These are phyloP conservation scores for Drosophila guanche DNA, from an alignment of 1,140 invertebrate genomes.

Conservation along the genomic window DNA sequence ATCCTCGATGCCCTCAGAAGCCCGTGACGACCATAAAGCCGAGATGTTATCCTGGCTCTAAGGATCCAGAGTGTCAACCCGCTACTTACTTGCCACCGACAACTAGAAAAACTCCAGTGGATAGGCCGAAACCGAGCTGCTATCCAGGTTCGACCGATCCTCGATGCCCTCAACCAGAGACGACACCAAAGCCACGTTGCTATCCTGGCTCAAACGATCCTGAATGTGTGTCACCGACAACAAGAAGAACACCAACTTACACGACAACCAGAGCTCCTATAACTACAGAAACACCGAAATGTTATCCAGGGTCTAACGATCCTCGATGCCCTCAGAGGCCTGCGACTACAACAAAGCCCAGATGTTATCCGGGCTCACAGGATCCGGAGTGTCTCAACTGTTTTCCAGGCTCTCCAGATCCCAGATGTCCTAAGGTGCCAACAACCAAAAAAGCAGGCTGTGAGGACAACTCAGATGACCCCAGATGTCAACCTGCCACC, in stretches of 20 bases:
- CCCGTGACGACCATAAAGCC: constrained; percentile 26
- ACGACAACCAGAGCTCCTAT: constrained; percentile 84
- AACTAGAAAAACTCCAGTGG: not conserved
- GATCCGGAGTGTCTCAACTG: constrained; percentile 48
- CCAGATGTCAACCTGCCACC: constrained; percentile 45
- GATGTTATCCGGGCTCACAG: constrained; percentile 79
- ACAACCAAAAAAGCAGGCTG: constrained; percentile 62
- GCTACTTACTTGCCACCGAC: constrained; percentile 43
- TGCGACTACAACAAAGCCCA: constrained; percentile 26
- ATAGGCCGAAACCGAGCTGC: constrained; percentile 23
- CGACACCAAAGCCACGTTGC: constrained; percentile 41
- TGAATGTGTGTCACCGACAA: constrained; percentile 63
- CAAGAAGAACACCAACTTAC: constrained; percentile 74
- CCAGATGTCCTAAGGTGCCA: constrained; percentile 79
- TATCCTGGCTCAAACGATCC: constrained; percentile 84
- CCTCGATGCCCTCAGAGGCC: constrained; percentile 48
- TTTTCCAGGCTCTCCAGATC: constrained; percentile 48
- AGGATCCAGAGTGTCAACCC: constrained; percentile 52
- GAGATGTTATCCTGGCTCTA: constrained; percentile 79
- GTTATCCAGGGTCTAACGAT: constrained; percentile 36
- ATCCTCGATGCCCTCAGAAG: constrained; percentile 49
- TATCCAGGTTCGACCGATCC: constrained; percentile 36
- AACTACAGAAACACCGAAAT: constrained; percentile 51
- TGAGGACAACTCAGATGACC: constrained; percentile 38
- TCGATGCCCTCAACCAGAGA: constrained; percentile 21